Evolutionary conservation across 2,113 vertebrate species (phyloP).

Genomic region (Perca schrenkii): DNA sequence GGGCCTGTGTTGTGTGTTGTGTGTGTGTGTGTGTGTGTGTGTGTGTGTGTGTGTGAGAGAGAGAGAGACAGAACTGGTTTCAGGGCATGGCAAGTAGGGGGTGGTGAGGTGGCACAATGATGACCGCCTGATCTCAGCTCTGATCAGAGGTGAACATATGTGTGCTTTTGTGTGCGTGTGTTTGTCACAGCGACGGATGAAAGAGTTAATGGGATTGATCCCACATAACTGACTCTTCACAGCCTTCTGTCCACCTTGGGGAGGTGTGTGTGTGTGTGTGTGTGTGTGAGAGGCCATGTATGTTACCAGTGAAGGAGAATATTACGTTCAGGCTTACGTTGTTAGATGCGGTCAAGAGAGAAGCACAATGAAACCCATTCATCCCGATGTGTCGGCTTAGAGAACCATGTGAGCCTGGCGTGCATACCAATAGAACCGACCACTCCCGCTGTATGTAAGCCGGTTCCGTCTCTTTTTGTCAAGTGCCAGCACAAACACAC

Average conservation of each 20-base stretch:
- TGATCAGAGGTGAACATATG: constrained; percentile 30
- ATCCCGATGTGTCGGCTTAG: constrained; percentile 37
- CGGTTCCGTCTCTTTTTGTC: constrained; percentile 42
- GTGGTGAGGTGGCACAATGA: constrained; percentile 35
- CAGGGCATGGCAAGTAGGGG: constrained; percentile 36
- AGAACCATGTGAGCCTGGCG: constrained; percentile 25
- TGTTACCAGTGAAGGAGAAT: constrained; percentile 42
- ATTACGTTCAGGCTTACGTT: constrained; percentile 41
- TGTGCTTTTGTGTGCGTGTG: constrained; percentile 44
- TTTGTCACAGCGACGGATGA: constrained; percentile 56
- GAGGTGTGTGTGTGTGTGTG: background rate
- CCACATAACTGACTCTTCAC: constrained; percentile 34
- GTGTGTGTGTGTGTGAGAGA: constrained; percentile 4
- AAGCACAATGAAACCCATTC: constrained; percentile 64
- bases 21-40: constrained; percentile 39
- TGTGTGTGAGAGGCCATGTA: constrained; percentile 13
- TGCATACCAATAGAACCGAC: constrained; percentile 44
- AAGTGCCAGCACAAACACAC: constrained; percentile 6
- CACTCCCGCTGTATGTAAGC: constrained; percentile 18
- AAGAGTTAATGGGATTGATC: constrained; percentile 50
- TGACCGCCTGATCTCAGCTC: constrained; percentile 66
- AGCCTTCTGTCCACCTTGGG: background rate
- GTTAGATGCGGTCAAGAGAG: constrained; percentile 44
- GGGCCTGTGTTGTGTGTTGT: constrained; percentile 60
- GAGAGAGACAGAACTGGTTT: constrained; percentile 24